Percentiles rank a stretch among this genome's conserved stretches.
phyloP scores from a whole-genome alignment of 2,888 invertebrate genomes.

The Lepetodrilus schrolli region DNA sequence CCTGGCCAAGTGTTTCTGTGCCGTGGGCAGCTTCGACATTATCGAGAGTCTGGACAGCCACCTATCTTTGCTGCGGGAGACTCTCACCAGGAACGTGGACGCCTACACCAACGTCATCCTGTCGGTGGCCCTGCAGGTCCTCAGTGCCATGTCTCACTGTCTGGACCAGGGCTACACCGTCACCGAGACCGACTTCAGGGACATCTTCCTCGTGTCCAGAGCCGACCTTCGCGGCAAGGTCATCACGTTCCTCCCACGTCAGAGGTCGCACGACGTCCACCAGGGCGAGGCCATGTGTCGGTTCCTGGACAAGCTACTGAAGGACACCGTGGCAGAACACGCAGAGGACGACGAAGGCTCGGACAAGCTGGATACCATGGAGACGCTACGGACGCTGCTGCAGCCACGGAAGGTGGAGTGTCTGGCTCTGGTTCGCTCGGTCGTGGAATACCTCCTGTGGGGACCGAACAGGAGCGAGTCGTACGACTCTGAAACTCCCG shows the following conservation, averaged over 20 bases:
- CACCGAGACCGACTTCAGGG: conserved; percentile 62
- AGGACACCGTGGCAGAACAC: conserved; percentile 50
- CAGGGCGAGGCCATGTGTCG: conserved; percentile 63
- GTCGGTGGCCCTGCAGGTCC: conserved; percentile 57
- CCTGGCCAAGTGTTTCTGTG: conserved; percentile 61
- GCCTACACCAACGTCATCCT: conserved; percentile 56
- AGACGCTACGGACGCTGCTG: conserved; percentile 51
- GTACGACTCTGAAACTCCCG: conserved; percentile 41
- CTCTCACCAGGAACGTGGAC: conserved; percentile 49
- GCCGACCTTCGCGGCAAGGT: conserved; percentile 54
- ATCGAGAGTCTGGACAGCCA: conserved; percentile 60
- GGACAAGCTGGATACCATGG: conserved; percentile 23
- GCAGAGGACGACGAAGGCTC: conserved; percentile 45
- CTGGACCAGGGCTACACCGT: conserved; percentile 63
- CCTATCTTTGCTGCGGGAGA: conserved; percentile 50
- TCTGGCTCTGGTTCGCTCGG: conserved; percentile 61
- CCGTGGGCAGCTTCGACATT: conserved; percentile 61
- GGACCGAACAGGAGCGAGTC: conserved; percentile 51
- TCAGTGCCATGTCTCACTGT: conserved; percentile 69
- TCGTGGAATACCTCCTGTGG: conserved; percentile 66
- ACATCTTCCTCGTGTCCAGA: conserved; percentile 60
- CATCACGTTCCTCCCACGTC: conserved; percentile 63
- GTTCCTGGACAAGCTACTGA: conserved; percentile 58
- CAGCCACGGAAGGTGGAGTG: conserved; percentile 58
- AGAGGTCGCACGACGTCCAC: conserved; percentile 60